Evolutionary conservation across 2,888 invertebrate genomes (phyloP), one percentile per base, ranked within the genome.

Genomic region (Oasisia sp.): DNA sequence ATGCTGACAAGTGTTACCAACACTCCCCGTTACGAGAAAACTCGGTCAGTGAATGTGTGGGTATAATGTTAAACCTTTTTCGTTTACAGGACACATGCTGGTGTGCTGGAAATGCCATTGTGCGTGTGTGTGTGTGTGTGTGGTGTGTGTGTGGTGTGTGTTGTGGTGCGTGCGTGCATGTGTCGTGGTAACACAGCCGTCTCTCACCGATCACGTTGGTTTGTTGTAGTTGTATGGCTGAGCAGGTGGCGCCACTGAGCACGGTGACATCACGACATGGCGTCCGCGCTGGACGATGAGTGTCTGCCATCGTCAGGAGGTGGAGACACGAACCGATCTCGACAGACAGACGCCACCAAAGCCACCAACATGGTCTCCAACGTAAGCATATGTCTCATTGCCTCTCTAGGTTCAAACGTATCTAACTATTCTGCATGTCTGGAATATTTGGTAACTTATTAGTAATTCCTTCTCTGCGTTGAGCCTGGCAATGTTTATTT

Each of bases 221-320:
- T n/a, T 74, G 74, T 74, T 74, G 14, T 27, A 74, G 74, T 74
- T 74, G 74, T 74, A 74, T 74, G 74, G 74, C 74, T 74, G 74
- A 74, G 74, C 14, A 74, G n/a, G 74, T 74, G 74, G 74, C 14
- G 74, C 74, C 74, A 74, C 74, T 74, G 74, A 74, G 74, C 27
- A 74, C 74, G 74, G 74, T 74, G 74, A 74, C 74, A 74, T 74
- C 74, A 74, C 74, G 27, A 74, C n/a, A 74, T 74, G 74, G 74
- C 74, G 74, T 74, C 74, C 74, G 27, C 74, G 19, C 74, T 74
- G 74, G 74, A 74, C 74, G 74, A 74, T 74, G 74, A 74, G 74
- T 74, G 74, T n/a, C 19, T 74, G 74, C 27, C 74, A 3, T 27
- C 74, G 19, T n/a, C 74, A 74, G n/a, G 74, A 74, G 19, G 19